phyloP scores from a whole-genome alignment of 2,888 invertebrate species.

The Lasiommata megera region DNA sequence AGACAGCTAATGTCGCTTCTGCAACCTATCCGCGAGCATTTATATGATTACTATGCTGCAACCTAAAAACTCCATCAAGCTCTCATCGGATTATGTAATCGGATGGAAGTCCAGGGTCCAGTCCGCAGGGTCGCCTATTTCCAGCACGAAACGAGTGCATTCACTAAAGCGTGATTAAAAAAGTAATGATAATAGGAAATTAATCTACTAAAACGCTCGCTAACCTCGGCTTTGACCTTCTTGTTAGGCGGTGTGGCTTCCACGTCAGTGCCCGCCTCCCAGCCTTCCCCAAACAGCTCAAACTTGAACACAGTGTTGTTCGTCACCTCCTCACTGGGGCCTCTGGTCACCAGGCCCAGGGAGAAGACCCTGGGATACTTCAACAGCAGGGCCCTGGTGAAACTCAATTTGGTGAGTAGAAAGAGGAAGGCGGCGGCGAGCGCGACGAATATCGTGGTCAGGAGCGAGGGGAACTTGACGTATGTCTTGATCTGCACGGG shows the following conservation, averaged over 20 bases:
- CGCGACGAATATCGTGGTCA: slow-evolving; percentile 71
- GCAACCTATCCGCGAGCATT: no score
- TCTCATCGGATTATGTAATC: no score
- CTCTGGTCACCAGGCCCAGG: slow-evolving; percentile 84
- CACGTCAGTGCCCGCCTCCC: slow-evolving; percentile 81
- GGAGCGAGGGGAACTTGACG: slow-evolving; percentile 67
- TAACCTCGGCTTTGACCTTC: slow-evolving; percentile 83
- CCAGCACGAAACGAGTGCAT: no score
- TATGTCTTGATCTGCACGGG: slow-evolving; percentile 92
- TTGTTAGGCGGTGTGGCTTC: slow-evolving; percentile 82
- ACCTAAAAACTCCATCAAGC: no score
- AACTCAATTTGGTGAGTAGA: slow-evolving; percentile 40
- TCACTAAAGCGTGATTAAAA: no score
- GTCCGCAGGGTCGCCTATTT: no score
- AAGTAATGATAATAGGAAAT: no score
- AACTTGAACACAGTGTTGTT: slow-evolving; percentile 84
- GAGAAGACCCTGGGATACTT: slow-evolving; percentile 82
- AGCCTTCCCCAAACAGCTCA: slow-evolving; percentile 89
- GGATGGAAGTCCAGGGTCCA: no score
- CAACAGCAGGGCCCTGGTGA: slow-evolving; percentile 48
- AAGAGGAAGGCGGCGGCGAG: slow-evolving; percentile 77
- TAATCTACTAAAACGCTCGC: no score
- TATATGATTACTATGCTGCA: no score
- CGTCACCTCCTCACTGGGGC: slow-evolving; percentile 82
- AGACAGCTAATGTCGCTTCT: no score